Conservation (phyloP, 1,140 invertebrate species). For the Sitophilus oryzae region DNA sequence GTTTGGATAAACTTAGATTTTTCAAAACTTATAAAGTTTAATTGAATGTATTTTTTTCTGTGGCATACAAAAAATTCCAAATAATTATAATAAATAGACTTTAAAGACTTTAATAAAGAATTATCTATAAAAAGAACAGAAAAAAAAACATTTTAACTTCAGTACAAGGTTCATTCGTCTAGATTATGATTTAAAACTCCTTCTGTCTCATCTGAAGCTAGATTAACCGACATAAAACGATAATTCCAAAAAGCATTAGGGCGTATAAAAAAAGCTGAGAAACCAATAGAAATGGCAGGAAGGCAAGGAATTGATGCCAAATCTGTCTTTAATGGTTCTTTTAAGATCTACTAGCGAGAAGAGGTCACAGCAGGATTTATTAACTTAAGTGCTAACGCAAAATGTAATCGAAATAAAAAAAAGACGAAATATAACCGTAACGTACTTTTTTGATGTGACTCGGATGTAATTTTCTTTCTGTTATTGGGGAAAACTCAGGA, state of each 20-base stretch:
- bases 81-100: too few species aligned
- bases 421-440: neutral
- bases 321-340: conserved; percentile 23
- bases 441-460: neutral
- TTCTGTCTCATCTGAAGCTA: too few species aligned
- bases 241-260: conserved; percentile 7
- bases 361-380: conserved; percentile 14
- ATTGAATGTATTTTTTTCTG: too few species aligned
- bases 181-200: too few species aligned
- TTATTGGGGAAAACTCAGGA: neutral
- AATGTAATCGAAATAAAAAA: conserved; percentile 12
- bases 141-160: too few species aligned
- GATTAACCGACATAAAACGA: too few species aligned
- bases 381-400: conserved; percentile 12
- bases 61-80: too few species aligned
- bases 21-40: too few species aligned
- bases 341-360: conserved; percentile 20
- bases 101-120: too few species aligned
- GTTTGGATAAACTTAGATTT: too few species aligned
- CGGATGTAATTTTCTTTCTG: neutral
- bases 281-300: conserved; percentile 14
- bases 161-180: too few species aligned
- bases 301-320: conserved; percentile 22
- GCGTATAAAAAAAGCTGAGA: conserved; percentile 10
- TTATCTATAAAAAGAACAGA: too few species aligned